These are phyloP conservation scores for Megalopta genalis DNA, from an alignment of 1,140 invertebrate species.

Conservation along the genomic window DNA sequence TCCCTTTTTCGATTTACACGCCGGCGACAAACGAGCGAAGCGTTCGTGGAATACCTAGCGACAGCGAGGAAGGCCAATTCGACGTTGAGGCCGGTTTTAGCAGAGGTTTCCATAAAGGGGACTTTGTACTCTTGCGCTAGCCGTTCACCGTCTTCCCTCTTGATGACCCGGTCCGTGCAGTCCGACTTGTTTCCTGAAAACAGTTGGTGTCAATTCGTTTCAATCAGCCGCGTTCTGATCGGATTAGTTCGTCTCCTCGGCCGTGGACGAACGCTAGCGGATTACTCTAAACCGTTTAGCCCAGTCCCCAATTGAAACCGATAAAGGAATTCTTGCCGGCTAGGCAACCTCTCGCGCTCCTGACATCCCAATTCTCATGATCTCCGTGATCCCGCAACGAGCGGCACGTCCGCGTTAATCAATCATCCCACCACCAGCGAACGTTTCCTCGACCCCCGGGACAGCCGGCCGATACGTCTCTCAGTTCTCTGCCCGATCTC, in stretches of 20 bases:
- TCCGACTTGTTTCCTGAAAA: conserved; percentile 91
- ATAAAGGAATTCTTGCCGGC: neutral
- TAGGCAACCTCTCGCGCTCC: neutral
- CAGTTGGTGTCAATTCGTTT: conserved; percentile 1
- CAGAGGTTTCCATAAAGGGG: conserved; percentile 93
- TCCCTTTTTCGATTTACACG: neutral
- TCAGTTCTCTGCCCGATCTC: neutral
- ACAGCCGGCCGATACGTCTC: too few species aligned
- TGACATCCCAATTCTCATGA: neutral
- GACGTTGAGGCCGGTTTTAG: conserved; percentile 92
- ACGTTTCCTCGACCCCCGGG: neutral
- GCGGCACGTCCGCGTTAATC: neutral
- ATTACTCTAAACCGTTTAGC: neutral
- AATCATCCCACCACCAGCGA: neutral
- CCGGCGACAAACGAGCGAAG: neutral
- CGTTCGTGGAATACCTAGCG: conserved; percentile 81
- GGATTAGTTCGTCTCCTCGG: too few species aligned
- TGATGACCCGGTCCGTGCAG: conserved; percentile 86
- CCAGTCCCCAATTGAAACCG: neutral
- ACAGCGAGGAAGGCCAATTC: conserved; percentile 90
- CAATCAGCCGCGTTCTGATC: neutral
- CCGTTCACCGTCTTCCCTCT: conserved; percentile 90
- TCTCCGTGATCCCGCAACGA: neutral
- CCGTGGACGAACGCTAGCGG: neutral
- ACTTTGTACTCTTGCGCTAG: conserved; percentile 91